Base-by-base conservation (phyloP, 92 coral and sea anemone species). In the Phenganax subtilis region DNA sequence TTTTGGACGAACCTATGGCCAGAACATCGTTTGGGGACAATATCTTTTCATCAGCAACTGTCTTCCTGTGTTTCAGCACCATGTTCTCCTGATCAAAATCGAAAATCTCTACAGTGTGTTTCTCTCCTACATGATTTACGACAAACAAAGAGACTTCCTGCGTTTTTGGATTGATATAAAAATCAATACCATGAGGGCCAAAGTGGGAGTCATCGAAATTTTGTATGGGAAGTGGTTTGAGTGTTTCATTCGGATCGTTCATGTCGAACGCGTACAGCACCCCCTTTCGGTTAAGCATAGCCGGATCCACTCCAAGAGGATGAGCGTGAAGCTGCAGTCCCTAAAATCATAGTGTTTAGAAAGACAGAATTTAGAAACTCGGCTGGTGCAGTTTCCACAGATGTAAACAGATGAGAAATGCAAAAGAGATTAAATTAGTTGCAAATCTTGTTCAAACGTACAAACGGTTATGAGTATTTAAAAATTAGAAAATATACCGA, bases 161-260 rank as follows among this genome's bases (percentile, higher is more conserved):
- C 14, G 97, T 78, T 55, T 57, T 67, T 25, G 89, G 87, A 63
- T 93, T 93, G 72, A 75, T 87, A 79, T 91, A 89, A 62, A 91
- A 75, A 71, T 90, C 87, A 72, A 93, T 84, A 31, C 97, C 97
- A 55, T 85, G 96, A 14, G 97, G 97, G 75, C 85, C 90, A 81
- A 93, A 91, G 71, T 88, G 91, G 17, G 90, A 85, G 77, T 88
- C 84, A 69, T 91, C 85, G 74, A 91, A 93, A 71, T 77, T 61
- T 58, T 84, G 87, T 30, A 91, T 87, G 0, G 92, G 55, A 25
- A 93, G 30, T 57, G 88, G 87, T 20, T 64, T 55, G 54, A 92
- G 93, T 56, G 78, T 85, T 44, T 73, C 69, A 60, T 86, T 84
- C 10, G 90, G 85, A 30, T 88, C 86, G 75, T 89, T 88, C 27